Conservation (phyloP, 1,140 invertebrate species). For the Bombus haemorrhoidalis region DNA sequence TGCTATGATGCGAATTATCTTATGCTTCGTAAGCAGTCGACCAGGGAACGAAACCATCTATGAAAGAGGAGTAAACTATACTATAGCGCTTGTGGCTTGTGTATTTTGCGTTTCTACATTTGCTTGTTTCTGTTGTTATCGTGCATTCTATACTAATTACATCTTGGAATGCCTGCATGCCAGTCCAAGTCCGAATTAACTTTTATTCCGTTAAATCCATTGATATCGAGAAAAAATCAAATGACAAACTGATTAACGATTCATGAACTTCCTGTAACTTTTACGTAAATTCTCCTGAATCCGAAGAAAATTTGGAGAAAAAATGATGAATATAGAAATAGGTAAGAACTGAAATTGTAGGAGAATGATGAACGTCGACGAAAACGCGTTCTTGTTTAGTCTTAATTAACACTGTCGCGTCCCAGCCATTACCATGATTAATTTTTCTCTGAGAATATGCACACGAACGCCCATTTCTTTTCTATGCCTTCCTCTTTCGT, state of each 20-base stretch:
- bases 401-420: neutral
- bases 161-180: neutral
- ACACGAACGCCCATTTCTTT: neutral
- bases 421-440: neutral
- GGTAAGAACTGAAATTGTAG: constrained; percentile 4
- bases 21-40: constrained; percentile 9
- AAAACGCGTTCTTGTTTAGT: neutral
- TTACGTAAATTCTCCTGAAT: neutral
- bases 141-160: neutral
- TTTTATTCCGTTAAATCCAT: neutral
- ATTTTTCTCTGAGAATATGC: neutral
- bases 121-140: neutral
- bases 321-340: neutral
- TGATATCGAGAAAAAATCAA: neutral
- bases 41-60: neutral
- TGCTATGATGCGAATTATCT: neutral
- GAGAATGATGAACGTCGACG: neutral
- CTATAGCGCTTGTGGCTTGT: constrained; percentile 28
- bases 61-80: constrained; percentile 7
- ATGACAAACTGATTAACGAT: neutral
- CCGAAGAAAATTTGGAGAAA: neutral
- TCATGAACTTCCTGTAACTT: neutral
- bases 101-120: too few species aligned
- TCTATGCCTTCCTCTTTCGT: constrained; percentile 23
- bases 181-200: neutral